These are phyloP conservation scores for Alethe diademata DNA, from an alignment of 2,113 vertebrate genomes.

Conservation along the genomic window DNA sequence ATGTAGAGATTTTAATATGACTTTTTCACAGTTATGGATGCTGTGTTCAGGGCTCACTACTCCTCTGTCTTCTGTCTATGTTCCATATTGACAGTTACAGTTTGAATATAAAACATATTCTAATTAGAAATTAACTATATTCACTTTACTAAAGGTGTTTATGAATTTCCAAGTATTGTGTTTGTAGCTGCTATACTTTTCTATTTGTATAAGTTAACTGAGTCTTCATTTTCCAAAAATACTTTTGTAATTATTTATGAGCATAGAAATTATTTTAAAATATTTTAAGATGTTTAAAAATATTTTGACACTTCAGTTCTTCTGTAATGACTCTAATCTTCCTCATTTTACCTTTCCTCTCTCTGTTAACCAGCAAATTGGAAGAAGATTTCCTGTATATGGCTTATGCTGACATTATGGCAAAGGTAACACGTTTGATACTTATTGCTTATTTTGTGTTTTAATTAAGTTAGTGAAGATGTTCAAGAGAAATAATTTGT, in stretches of 20 bases:
- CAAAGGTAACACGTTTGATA: constrained; percentile 80
- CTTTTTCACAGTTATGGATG: background rate
- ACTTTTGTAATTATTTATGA: background rate
- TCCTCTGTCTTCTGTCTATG: background rate
- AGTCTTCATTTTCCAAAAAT: background rate
- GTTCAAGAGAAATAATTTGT: background rate
- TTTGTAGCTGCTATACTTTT: background rate
- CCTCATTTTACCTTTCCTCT: background rate
- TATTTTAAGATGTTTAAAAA: background rate
- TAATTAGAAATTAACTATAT: background rate
- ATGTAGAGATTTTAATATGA: background rate
- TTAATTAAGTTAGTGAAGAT: background rate
- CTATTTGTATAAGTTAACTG: background rate
- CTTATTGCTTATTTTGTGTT: background rate
- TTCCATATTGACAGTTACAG: background rate
- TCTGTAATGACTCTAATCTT: background rate
- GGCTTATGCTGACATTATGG: constrained; percentile 98
- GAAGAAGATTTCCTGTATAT: constrained; percentile 96
- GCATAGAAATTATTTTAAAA: background rate
- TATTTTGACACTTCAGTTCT: background rate
- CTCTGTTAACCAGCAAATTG: constrained; percentile 82
- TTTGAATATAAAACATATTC: background rate
- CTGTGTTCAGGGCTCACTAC: background rate
- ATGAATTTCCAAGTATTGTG: background rate
- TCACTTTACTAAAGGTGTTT: background rate